A percentile compares a stretch with the other conserved stretches of the same genome.
Conservation (phyloP, 2,888 invertebrate genomes). For the Mythimna lalbum region DNA sequence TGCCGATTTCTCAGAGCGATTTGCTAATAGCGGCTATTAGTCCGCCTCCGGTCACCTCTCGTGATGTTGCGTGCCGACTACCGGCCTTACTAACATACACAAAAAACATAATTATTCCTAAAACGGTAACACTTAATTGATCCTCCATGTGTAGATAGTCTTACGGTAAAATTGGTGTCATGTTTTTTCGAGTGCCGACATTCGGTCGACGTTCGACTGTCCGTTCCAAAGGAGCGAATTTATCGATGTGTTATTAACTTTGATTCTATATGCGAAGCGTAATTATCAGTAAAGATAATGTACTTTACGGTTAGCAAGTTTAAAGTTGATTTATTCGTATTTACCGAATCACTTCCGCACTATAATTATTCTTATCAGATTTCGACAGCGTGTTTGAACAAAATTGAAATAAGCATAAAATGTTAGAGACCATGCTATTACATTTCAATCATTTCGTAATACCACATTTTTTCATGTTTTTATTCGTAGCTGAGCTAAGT, state of each 20-base stretch:
- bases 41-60: slow-evolving; percentile 78
- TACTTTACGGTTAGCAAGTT: slow-evolving; percentile 60
- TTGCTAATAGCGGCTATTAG: slow-evolving; percentile 87
- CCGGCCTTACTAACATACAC: slow-evolving; percentile 77
- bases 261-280: slow-evolving; percentile 69
- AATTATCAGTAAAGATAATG: slow-evolving; percentile 65
- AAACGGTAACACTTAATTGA: slow-evolving; percentile 88
- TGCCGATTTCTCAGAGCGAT: slow-evolving; percentile 87
- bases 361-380: slow-evolving; percentile 64
- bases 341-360: slow-evolving; percentile 57
- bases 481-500: slow-evolving; percentile 46
- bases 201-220: slow-evolving; percentile 68
- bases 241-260: slow-evolving; percentile 71
- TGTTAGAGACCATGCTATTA: slow-evolving; percentile 59
- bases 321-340: slow-evolving; percentile 56
- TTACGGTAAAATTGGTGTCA: slow-evolving; percentile 83
- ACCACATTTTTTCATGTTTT: slow-evolving; percentile 51
- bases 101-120: slow-evolving; percentile 87
- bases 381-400: slow-evolving; percentile 45
- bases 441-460: slow-evolving; percentile 64
- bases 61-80: slow-evolving; percentile 82
- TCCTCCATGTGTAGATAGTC: slow-evolving; percentile 77
- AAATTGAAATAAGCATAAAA: slow-evolving; percentile 54
- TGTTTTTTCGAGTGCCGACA: slow-evolving; percentile 74
- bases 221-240: slow-evolving; percentile 67